Evolutionary conservation across 2,797 vertebrate species (phyloP), one percentile per base, ranked within the genome.

Genomic region (Hipposideros larvatus): DNA sequence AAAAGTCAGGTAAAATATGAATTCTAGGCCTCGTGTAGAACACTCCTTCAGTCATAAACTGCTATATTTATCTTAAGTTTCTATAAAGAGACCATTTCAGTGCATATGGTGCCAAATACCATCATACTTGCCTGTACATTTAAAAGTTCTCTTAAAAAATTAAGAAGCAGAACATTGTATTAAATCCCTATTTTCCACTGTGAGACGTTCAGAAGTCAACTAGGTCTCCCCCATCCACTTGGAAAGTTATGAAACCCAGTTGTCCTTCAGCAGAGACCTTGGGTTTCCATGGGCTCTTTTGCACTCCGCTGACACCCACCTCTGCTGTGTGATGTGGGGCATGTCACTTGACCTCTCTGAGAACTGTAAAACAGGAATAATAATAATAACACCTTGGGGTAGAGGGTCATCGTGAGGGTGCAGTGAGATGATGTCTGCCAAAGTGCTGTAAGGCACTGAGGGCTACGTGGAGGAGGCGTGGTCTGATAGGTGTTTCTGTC

Each of bases 391-490:
- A 41, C 37, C 73, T 34, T 22, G 9, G 11, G 0, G 7, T 68
- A 43, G 70, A 43, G 70, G 41, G 37, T 7, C n/a, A 11, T 3
- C 26, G 0, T 0, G 22, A 43, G 34, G 28, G 59, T 16, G 46
- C 65, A 14, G 24, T 6, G 34, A 31, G 22, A 11, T 6, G 0
- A 0, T 0, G 0, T n/a, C 55, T 6, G 14, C 10, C 46, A 1
- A 5, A 9, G 89, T 14, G 16, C n/a, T 3, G n/a, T 15, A 7
- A 28, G 16, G 53, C 14, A 0, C 2, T 0, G 7, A 57, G 11
- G 18, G 28, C 21, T 73, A 0, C 2, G 0, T 0, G 1, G 15
- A 43, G 37, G 63, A 7, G n/a, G 57, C 0, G 2, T 1, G 63
- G 55, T 16, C 31, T 0, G 37, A 11, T 0, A 0, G 2, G 66